Base-by-base conservation (phyloP, 2,888 invertebrate genomes). In the Drosophila testacea region DNA sequence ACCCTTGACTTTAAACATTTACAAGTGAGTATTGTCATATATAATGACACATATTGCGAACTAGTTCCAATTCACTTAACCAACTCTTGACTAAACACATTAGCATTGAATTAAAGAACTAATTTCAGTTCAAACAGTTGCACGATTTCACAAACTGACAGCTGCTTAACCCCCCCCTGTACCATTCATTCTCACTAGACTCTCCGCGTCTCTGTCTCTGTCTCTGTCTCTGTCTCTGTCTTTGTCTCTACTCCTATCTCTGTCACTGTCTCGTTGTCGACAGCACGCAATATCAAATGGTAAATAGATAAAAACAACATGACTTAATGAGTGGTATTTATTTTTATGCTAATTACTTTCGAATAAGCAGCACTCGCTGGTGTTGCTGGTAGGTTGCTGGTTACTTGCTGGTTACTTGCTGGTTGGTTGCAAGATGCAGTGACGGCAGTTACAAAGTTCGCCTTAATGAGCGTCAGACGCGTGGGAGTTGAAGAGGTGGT, bases 321-420 rank as follows among this genome's bases (percentile, higher is more conserved):
- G 87, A 86, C 84, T 87, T 79, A 83, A 87, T 87, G 88, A 85
- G 85, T 81, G 79, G 83, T 85, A 85, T 85, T 86, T 85, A 84
- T 84, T 85, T 84, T 87, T 87, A 87, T 87, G 86, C 83, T 87
- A 87, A 87, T 87, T 85, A 86, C 86, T 83, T 80, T 83, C 79
- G 81, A 86, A 86, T 86, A 84, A 82, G 81, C 65, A 71, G 65
- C 28, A 55, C 56, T 64, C 57, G 44, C 41, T 48, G 54, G 27
- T 52, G 16, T 50, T 60, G n/a, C 34, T 54, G 39, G 38, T 13
- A 16, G 16, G 27, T 34, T 42, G 32, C 7, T 41, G 48, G 22
- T 67, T 50, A 39, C 9, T 38, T 67, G 50, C 13, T 62, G 52
- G 36, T 22, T 22, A 22, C 22, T 22, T 22, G 32, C 32, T 32